A percentile compares a stretch with the other conserved stretches of the same genome.
Conservation (phyloP, 1,140 invertebrate species). For the Colletes gigas region DNA sequence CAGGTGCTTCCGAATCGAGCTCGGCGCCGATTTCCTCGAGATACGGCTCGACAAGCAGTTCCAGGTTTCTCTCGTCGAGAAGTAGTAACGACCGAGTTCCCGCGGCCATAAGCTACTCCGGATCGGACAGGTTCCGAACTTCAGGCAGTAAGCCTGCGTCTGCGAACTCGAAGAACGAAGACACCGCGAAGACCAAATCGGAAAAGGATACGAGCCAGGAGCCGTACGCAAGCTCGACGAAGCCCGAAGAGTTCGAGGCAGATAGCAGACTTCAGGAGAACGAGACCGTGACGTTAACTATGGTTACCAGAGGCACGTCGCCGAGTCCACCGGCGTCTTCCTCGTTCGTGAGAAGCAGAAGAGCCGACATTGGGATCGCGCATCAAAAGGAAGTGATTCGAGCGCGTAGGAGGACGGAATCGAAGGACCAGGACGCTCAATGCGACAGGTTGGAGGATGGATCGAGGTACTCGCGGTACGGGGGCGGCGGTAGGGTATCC, state of each 20-base stretch:
- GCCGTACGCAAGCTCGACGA: neutral
- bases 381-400: constrained; percentile 85
- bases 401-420: constrained; percentile 81
- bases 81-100: constrained; percentile 58
- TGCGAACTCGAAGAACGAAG: constrained; percentile 46
- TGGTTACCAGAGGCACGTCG: constrained; percentile 88
- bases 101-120: constrained; percentile 51
- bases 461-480: constrained; percentile 84
- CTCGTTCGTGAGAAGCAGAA: constrained; percentile 83
- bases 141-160: constrained; percentile 51
- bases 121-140: constrained; percentile 61
- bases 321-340: constrained; percentile 87
- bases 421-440: constrained; percentile 85
- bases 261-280: constrained; percentile 58
- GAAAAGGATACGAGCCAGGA: constrained; percentile 36
- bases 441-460: constrained; percentile 85
- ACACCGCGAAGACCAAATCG: constrained; percentile 21
- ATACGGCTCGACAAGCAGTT: constrained; percentile 50
- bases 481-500: constrained; percentile 81
- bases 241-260: constrained; percentile 29
- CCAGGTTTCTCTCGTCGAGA: constrained; percentile 54
- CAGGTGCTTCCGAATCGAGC: constrained; percentile 64
- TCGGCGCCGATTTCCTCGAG: constrained; percentile 59
- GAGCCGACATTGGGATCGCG: constrained; percentile 87
- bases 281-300: constrained; percentile 82